Evolutionary conservation across 2,797 vertebrate genomes (phyloP), one percentile per base, ranked within the genome.

Genomic region (Cyclopterus lumpus): DNA sequence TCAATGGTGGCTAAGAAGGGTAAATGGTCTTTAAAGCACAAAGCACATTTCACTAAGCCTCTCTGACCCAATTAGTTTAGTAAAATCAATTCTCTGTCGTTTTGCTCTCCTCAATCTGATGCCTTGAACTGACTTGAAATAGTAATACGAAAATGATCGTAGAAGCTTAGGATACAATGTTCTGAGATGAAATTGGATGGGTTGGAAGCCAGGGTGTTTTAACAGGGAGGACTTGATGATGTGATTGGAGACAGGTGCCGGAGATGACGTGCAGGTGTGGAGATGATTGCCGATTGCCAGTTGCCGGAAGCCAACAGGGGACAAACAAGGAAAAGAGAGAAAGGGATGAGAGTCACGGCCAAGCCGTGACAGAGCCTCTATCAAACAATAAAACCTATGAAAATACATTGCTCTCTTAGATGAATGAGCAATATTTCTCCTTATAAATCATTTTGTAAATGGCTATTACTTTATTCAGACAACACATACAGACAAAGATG

Each of bases 51-150:
- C 18, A 61, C 42, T 46, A 30, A 67, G 53, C 54, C 57, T 26
- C 65, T 71, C 62, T 74, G 67, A 67, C 65, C 51, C 40, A 78
- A 73, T 81, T 77, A 75, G 11, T 61, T 68, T 28, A 36, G 20
- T 58, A 2, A 78, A 77, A 70, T 73, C 44, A 22, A 51, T 70
- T 59, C 11, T 5, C 12, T 6, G 11, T 66, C 1, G 11, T 54
- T 70, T 58, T 42, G 18, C 69, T 63, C 20, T 40, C 49, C 15
- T 69, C 53, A 34, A 68, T 64, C 58, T 49, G 32, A 42, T 65
- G 32, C 46, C 46, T 48, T 51, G 24, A 71, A 51, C 59, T 16
- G 5, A 26, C 40, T 64, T 12, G 24, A 62, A 67, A 51, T 30
- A 58, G 57, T 42, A 30, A 46, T 9, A 46, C 58, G 32, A 75